A percentile compares a stretch with the other conserved stretches of the same genome.
Evolutionary conservation across 2,113 vertebrate species (phyloP).

Genomic region (Seriola quinqueradiata): DNA sequence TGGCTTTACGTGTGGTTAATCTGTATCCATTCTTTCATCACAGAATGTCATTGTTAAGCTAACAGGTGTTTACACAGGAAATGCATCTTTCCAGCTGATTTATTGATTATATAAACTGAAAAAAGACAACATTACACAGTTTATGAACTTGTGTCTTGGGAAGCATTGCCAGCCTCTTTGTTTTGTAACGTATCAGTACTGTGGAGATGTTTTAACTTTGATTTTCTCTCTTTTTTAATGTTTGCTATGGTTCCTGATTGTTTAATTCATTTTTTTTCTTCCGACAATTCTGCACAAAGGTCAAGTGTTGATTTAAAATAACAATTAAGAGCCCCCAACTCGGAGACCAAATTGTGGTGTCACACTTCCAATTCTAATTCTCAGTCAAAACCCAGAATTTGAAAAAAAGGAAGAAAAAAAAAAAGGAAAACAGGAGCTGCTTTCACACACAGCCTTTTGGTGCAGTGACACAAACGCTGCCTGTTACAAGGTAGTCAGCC

Average conservation of each 20-base stretch:
- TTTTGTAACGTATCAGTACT: constrained; percentile 80
- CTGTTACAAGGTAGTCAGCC: constrained; percentile 72
- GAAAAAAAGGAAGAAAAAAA: constrained; percentile 18
- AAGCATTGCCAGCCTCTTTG: constrained; percentile 68
- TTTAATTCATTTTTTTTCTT: constrained; percentile 37
- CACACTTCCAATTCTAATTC: constrained; percentile 64
- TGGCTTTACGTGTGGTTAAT: constrained; percentile 65
- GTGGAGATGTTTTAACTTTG: constrained; percentile 69
- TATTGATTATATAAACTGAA: constrained; percentile 50
- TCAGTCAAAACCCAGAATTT: constrained; percentile 63
- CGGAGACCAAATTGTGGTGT: constrained; percentile 53
- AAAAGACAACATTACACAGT: constrained; percentile 38
- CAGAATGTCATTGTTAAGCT: constrained; percentile 59
- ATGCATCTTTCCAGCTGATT: constrained; percentile 60
- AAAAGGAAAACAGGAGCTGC: constrained; percentile 45
- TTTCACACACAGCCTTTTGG: constrained; percentile 63
- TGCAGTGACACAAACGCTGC: constrained; percentile 61
- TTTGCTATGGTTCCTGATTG: constrained; percentile 68
- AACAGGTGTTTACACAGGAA: constrained; percentile 74
- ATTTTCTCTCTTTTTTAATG: constrained; percentile 49
- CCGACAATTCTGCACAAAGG: constrained; percentile 73
- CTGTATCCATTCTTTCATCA: constrained; percentile 61
- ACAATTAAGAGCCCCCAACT: constrained; percentile 28
- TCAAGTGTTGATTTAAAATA: constrained; percentile 78
- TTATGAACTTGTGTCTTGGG: constrained; percentile 60